These are phyloP conservation scores for Phataginus tetradactyla DNA, from an alignment of 2,797 vertebrate genomes.

Conservation along the genomic window DNA sequence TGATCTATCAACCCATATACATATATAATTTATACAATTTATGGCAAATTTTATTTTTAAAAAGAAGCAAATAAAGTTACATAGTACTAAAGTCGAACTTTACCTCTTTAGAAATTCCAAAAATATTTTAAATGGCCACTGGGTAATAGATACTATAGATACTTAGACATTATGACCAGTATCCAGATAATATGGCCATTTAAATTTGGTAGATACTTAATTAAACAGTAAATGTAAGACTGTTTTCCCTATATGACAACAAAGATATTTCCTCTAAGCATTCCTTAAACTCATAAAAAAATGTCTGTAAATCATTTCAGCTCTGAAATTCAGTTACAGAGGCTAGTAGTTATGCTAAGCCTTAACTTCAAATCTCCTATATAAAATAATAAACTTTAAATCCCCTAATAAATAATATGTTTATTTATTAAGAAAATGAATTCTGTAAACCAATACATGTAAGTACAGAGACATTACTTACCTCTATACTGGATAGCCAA, in stretches of 20 bases:
- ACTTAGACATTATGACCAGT: neutral
- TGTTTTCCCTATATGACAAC: neutral
- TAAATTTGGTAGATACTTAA: conserved; percentile 22
- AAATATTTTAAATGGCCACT: neutral
- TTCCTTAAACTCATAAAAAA: conserved; percentile 42
- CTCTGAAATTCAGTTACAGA: conserved; percentile 36
- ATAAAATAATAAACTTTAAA: neutral
- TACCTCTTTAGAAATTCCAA: neutral
- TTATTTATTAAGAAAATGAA: neutral
- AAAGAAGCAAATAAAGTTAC: neutral
- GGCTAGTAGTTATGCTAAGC: neutral
- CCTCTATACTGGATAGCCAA: neutral
- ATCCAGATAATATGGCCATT: neutral
- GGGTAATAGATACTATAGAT: neutral
- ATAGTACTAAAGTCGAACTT: neutral
- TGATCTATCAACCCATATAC: neutral
- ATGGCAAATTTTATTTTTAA: conserved; percentile 35
- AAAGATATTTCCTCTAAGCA: conserved; percentile 43
- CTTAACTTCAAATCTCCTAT: neutral
- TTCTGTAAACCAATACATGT: neutral
- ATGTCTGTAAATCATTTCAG: neutral
- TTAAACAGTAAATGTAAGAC: neutral
- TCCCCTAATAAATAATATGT: neutral
- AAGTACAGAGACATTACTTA: neutral
- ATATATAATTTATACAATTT: neutral